phyloP scores from a whole-genome alignment of 2,113 vertebrate genomes.

The Heliornis fulica region DNA sequence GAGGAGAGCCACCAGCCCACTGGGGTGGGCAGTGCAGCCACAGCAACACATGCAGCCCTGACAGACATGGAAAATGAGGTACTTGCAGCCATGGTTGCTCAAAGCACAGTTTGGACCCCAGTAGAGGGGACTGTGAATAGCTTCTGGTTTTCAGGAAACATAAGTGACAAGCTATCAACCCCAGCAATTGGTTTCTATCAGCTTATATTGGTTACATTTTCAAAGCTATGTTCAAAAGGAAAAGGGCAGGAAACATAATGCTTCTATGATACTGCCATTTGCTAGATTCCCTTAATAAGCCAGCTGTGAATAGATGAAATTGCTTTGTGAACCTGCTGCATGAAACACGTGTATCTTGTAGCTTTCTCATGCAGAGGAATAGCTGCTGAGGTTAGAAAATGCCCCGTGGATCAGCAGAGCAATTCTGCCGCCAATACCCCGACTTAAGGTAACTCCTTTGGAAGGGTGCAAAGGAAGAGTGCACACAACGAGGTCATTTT shows the following conservation, averaged over 20 bases:
- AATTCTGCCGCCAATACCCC: neutral
- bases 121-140: neutral
- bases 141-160: constrained; percentile 46
- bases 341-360: neutral
- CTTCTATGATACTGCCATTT: constrained; percentile 48
- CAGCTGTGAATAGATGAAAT: constrained; percentile 48
- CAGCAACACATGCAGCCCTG: neutral
- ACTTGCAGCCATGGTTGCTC: neutral
- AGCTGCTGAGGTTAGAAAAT: neutral
- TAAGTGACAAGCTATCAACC: constrained; percentile 48
- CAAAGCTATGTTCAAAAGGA: constrained; percentile 36
- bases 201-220: constrained; percentile 44
- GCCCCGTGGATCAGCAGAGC: neutral
- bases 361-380: constrained; percentile 2
- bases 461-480: neutral
- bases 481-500: neutral
- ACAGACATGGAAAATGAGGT: neutral
- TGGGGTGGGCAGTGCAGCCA: neutral
- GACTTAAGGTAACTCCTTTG: neutral
- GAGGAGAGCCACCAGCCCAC: neutral
- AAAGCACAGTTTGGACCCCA: neutral
- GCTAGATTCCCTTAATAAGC: constrained; percentile 51
- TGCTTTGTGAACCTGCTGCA: constrained; percentile 42
- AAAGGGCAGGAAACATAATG: constrained; percentile 52
- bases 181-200: constrained; percentile 39